Evolutionary conservation across 2,888 invertebrate species (phyloP).

Genomic region (Amiota mariae): DNA sequence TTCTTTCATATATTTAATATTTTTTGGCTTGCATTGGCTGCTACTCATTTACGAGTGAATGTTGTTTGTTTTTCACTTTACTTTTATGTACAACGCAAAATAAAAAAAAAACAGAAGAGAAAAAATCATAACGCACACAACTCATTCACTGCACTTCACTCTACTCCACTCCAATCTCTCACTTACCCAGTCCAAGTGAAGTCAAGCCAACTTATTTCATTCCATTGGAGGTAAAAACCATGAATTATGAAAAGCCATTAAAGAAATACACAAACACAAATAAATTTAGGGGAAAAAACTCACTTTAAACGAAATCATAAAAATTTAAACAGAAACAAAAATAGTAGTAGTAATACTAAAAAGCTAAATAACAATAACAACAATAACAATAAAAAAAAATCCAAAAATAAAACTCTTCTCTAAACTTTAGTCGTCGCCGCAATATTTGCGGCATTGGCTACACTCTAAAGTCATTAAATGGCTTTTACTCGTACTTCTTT

Average conservation of each 20-base stretch:
- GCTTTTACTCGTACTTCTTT: conserved; percentile 2
- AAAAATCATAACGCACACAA: conserved; percentile 58
- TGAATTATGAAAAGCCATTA: conserved; percentile 31
- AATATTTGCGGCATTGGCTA: not conserved
- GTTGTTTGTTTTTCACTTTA: conserved; percentile 23
- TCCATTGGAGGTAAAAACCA: too few relatives aligned
- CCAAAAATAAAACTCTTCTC: not conserved
- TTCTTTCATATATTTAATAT: conserved; percentile 26
- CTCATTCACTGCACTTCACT: too few relatives aligned
- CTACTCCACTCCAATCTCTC: too few relatives aligned
- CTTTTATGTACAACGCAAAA: conserved; percentile 11
- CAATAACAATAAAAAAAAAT: too few relatives aligned
- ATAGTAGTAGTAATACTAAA: too few relatives aligned
- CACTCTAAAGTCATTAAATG: conserved; percentile 7
- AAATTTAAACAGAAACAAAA: too few relatives aligned
- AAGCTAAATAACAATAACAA: too few relatives aligned
- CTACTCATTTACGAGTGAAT: conserved; percentile 27
- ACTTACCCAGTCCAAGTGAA: too few relatives aligned
- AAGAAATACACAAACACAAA: not conserved
- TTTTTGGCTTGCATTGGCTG: conserved; percentile 39
- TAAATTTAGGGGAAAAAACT: conserved; percentile 34
- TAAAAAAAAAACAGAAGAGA: conserved; percentile 12
- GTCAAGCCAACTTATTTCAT: too few relatives aligned
- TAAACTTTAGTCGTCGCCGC: not conserved
- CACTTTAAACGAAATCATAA: conserved; percentile 42